These are phyloP conservation scores for Collichthys lucidus DNA, from an alignment of 2,113 vertebrate genomes.

Conservation along the genomic window DNA sequence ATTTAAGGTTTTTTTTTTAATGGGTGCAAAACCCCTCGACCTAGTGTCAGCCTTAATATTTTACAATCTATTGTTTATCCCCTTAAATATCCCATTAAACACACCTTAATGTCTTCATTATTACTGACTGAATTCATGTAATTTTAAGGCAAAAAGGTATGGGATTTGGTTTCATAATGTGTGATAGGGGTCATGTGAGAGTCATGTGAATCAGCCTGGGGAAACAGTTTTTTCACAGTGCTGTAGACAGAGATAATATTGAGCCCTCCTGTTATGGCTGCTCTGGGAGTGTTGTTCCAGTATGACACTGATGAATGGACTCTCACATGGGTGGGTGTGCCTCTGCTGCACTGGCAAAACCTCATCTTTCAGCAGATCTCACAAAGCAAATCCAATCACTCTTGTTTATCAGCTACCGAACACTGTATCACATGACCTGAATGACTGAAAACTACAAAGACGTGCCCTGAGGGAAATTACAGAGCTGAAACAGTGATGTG, in stretches of 20 bases:
- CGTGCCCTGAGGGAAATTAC: conserved; percentile 15
- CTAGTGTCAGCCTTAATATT: background rate
- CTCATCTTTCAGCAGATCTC: background rate
- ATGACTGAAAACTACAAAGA: conserved; percentile 5
- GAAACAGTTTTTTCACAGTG: background rate
- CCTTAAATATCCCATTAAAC: background rate
- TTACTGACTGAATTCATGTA: background rate
- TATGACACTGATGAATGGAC: conserved; percentile 16
- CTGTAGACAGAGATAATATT: background rate
- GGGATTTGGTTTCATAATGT: background rate
- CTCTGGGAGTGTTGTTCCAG: conserved; percentile 3
- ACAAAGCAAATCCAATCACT: background rate
- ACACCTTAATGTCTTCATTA: background rate
- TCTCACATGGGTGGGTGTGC: conserved; percentile 11
- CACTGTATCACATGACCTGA: background rate
- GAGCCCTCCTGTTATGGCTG: background rate
- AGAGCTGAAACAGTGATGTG: background rate
- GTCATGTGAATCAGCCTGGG: background rate
- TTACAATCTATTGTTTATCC: background rate
- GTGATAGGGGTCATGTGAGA: background rate
- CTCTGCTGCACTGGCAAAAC: background rate
- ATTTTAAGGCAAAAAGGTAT: background rate
- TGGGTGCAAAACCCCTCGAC: background rate
- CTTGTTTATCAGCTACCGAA: conserved; percentile 13
- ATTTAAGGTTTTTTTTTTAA: background rate